Percentiles rank a stretch among this genome's conserved stretches.
These are phyloP conservation scores for Neoniphon sammara DNA, from an alignment of 2,797 vertebrate genomes.

Conservation along the genomic window DNA sequence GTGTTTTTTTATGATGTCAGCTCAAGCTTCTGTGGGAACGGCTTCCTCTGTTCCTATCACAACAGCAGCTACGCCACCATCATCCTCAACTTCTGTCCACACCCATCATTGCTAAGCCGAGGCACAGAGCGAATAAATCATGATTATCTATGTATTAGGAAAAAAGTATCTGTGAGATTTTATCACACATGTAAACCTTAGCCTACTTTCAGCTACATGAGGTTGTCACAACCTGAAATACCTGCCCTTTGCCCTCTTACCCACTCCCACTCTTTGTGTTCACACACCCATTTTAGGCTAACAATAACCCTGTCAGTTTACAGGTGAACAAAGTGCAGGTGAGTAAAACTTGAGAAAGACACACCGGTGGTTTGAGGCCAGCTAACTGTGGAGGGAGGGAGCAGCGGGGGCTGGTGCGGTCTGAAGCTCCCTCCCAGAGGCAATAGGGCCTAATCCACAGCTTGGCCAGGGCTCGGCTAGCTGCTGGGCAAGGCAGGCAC, in stretches of 20 bases:
- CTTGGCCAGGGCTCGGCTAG: conserved; percentile 62
- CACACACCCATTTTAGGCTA: conserved; percentile 68
- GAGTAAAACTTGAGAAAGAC: conserved; percentile 72
- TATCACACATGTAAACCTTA: conserved; percentile 50
- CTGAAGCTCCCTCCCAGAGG: conserved; percentile 43
- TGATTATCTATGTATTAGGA: conserved; percentile 14
- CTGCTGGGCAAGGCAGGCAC: conserved; percentile 71
- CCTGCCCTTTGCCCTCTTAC: conserved; percentile 79
- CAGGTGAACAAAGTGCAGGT: conserved; percentile 77
- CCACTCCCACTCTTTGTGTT: conserved; percentile 59
- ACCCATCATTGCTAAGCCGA: conserved; percentile 42
- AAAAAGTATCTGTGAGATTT: conserved; percentile 35
- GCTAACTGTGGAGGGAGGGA: conserved; percentile 30
- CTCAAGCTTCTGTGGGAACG: conserved; percentile 81
- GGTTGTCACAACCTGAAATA: conserved; percentile 72
- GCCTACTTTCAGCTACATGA: conserved; percentile 44
- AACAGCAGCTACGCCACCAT: conserved; percentile 64
- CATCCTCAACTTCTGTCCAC: conserved; percentile 62
- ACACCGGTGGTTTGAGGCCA: conserved; percentile 57
- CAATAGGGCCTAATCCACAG: conserved; percentile 61
- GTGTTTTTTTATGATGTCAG: conserved; percentile 85
- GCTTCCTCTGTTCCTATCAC: conserved; percentile 75
- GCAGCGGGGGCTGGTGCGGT: conserved; percentile 31
- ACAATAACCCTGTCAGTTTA: conserved; percentile 66
- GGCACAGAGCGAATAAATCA: conserved; percentile 14